phyloP scores from a whole-genome alignment of 2,888 invertebrate species.

The Morpho achilles region DNA sequence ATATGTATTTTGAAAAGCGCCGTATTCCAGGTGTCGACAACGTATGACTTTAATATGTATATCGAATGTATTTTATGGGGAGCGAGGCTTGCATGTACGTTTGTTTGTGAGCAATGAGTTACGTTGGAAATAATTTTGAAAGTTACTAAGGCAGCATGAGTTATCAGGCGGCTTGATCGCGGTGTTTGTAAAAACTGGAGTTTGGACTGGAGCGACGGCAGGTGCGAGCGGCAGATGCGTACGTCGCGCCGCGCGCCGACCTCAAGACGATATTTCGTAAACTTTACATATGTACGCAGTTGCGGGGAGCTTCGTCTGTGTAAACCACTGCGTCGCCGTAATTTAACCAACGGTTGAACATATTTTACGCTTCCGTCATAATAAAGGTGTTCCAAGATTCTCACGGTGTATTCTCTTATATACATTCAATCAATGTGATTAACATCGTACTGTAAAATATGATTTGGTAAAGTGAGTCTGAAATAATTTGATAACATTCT shows the following conservation, averaged over 20 bases:
- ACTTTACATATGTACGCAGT: constrained; percentile 19
- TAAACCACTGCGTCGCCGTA: constrained; percentile 1
- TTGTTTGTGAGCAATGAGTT: constrained; percentile 40
- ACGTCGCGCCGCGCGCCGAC: constrained; percentile 25
- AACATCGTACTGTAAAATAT: background rate
- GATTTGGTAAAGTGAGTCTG: too few species aligned
- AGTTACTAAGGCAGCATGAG: constrained; percentile 35
- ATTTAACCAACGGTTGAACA: constrained; percentile 1
- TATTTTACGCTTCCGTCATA: background rate
- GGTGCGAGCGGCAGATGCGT: constrained; percentile 57
- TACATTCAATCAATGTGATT: constrained; percentile 3
- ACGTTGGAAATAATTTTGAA: constrained; percentile 35
- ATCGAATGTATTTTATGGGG: constrained; percentile 11
- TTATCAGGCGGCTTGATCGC: constrained; percentile 36
- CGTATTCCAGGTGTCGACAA: constrained; percentile 54
- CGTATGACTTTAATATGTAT: constrained; percentile 4
- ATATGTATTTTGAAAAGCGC: constrained; percentile 24
- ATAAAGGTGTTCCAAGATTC: constrained; percentile 2
- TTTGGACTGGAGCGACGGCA: constrained; percentile 38
- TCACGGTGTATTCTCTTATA: constrained; percentile 1
- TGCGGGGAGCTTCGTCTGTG: constrained; percentile 1
- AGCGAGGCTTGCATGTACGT: constrained; percentile 22
- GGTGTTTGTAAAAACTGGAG: constrained; percentile 46
- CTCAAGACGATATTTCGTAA: constrained; percentile 41
- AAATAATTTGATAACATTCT: too few species aligned